A percentile compares a stretch with the other conserved stretches of the same genome.
Evolutionary conservation across 1,140 invertebrate species (phyloP).

Genomic region (Diorhabda sublineata): DNA sequence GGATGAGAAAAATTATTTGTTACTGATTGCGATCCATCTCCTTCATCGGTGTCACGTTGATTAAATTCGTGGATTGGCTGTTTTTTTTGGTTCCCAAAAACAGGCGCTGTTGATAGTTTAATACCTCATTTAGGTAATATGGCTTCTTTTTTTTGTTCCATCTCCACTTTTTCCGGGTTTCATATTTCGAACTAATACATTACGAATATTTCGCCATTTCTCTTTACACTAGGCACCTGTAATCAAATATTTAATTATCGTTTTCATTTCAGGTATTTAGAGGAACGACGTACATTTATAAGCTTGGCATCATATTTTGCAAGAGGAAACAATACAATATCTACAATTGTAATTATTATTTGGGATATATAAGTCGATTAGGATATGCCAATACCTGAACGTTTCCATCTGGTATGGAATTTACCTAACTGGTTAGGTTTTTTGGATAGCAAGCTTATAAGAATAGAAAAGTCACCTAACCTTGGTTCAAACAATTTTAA

Average conservation of each 20-base stretch:
- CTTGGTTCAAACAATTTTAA: constrained; percentile 23
- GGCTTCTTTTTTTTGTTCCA: constrained; percentile 12
- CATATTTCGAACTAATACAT: constrained; percentile 6
- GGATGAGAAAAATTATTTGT: too few relatives aligned
- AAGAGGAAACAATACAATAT: constrained; percentile 14
- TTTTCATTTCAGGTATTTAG: too few relatives aligned
- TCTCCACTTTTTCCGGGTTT: constrained; percentile 18
- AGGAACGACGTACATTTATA: constrained; percentile 3
- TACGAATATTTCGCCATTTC: constrained; percentile 23
- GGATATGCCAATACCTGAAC: neutral
- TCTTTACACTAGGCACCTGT: constrained; percentile 21
- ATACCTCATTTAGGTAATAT: constrained; percentile 18
- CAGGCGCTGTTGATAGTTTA: neutral
- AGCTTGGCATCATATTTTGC: constrained; percentile 16
- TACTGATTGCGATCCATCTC: too few relatives aligned
- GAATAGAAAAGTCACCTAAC: constrained; percentile 19
- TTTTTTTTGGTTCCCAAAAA: too few relatives aligned
- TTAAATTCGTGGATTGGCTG: too few relatives aligned
- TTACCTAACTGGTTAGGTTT: constrained; percentile 7
- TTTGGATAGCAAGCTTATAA: neutral
- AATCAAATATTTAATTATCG: neutral
- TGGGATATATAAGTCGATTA: constrained; percentile 18
- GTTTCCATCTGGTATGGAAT: constrained; percentile 14
- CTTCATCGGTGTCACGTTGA: too few relatives aligned
- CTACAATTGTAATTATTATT: constrained; percentile 15